These are phyloP conservation scores for Harpalus rufipes DNA, from an alignment of 2,888 invertebrate species.

Conservation along the genomic window DNA sequence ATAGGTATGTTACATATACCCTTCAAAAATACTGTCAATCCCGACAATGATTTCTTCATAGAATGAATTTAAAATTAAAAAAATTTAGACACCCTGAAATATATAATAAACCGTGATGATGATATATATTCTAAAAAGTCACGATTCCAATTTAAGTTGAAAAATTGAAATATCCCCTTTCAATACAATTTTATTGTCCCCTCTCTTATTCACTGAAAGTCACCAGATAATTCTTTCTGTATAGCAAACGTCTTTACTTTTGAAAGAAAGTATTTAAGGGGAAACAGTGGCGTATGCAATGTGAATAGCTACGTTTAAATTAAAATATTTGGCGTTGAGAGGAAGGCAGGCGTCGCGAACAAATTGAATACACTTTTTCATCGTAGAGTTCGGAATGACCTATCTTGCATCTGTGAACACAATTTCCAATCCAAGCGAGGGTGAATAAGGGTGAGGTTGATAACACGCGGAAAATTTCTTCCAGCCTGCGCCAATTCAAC, in stretches of 20 bases:
- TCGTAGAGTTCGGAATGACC: conserved; percentile 27
- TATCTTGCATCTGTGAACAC: conserved; percentile 47
- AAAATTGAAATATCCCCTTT: too few relatives aligned
- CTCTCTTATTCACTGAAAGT: background rate
- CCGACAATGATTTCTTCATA: too few relatives aligned
- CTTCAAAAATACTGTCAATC: too few relatives aligned
- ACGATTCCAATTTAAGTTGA: too few relatives aligned
- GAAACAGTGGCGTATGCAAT: background rate
- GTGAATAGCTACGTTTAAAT: background rate
- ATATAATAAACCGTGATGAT: too few relatives aligned
- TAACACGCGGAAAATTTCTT: background rate
- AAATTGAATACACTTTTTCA: conserved; percentile 48
- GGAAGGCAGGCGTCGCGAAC: conserved; percentile 7
- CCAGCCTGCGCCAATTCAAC: background rate
- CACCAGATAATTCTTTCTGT: background rate
- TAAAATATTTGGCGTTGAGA: conserved; percentile 7
- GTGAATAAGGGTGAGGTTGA: conserved; percentile 20
- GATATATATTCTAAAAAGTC: too few relatives aligned
- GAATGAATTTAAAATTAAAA: too few relatives aligned
- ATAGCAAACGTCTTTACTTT: background rate
- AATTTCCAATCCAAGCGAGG: conserved; percentile 33
- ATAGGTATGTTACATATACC: too few relatives aligned
- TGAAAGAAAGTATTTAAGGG: background rate
- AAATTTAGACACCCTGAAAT: too few relatives aligned
- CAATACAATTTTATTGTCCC: too few relatives aligned